Base-by-base conservation (phyloP, 2,113 vertebrate species). In the Perccottus glenii region DNA sequence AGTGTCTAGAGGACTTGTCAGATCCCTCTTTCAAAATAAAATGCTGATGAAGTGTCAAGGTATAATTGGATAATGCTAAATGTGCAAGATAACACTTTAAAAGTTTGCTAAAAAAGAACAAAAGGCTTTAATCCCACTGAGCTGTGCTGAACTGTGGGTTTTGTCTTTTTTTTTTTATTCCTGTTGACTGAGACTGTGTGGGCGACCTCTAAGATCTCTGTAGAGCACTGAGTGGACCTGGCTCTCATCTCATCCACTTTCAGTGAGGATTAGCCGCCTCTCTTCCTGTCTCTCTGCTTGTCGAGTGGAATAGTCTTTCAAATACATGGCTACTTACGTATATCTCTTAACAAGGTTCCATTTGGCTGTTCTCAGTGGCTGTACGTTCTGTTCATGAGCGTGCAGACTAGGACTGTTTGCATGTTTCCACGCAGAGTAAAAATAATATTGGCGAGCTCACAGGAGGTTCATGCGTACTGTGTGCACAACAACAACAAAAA, bases 221-320 rank as follows among this genome's bases (percentile, higher is more conserved):
- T 14, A 15, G 72, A 77, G 75, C 48, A 11, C 74, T 62, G 68
- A 84, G 79, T 79, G 81, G 82, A 85, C 82, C 77, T 69, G 57
- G 63, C 77, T 80, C 82, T 87, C 75, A 76, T 89, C 78, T 81
- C 86, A 53, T 81, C 79, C 75, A 70, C 84, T 84, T 69, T 88
- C 72, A 59, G 9, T 40, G 69, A 79, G 81, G 74, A 85, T 82
- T 79, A 85, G 73, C 69, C 69, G 53, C 68, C 77, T 55, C 60
- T 81, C 62, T 71, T 46, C 69, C 58, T 60, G 9, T 73, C 56
- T 80, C 74, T 84, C 70, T 70, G 45, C 19, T 0, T 8, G 66
- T 53, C 48, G 40, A 85, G 81, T 58, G 64, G 56, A 75, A 44
- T 14, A 42, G 45, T 55, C 59, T 73, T 73, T 86, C 52, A 64